Conservation (phyloP, 1,140 invertebrate species). For the Drosophila mauritiana region DNA sequence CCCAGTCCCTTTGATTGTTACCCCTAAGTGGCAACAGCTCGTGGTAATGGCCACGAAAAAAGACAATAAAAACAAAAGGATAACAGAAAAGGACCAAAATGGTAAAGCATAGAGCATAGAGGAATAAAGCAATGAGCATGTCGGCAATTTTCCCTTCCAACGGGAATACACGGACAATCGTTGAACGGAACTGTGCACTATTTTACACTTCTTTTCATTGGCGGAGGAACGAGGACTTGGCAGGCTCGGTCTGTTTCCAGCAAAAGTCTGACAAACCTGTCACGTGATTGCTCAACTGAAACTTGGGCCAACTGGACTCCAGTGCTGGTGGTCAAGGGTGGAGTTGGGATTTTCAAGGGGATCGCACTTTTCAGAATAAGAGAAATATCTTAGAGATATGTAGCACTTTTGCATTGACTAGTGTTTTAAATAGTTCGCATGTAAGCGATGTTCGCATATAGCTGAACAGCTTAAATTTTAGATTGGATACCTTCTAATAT, state of each 20-base stretch:
- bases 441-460: too few relatives aligned
- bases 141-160: slow-evolving; percentile 2
- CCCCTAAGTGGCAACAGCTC: slow-evolving; percentile 26
- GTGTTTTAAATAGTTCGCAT: too few relatives aligned
- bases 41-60: slow-evolving; percentile 22
- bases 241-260: slow-evolving; percentile 71
- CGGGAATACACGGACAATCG: slow-evolving; percentile 20
- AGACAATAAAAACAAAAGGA: slow-evolving; percentile 26
- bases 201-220: slow-evolving; percentile 38
- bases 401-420: neutral
- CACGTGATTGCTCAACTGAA: slow-evolving; percentile 76
- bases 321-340: slow-evolving; percentile 21
- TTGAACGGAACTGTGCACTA: slow-evolving; percentile 48
- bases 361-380: neutral
- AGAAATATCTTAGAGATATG: neutral
- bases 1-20: neutral
- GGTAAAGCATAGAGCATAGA: slow-evolving; percentile 29
- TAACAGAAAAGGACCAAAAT: slow-evolving; percentile 14
- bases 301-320: slow-evolving; percentile 24
- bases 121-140: slow-evolving; percentile 31
- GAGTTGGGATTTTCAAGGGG: neutral
- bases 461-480: neutral
- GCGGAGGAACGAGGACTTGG: slow-evolving; percentile 36
- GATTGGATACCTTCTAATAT: neutral
- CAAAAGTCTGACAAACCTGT: slow-evolving; percentile 75